Evolutionary conservation across 2,888 invertebrate genomes (phyloP).

Genomic region (Gymnoscelis rufifasciata): DNA sequence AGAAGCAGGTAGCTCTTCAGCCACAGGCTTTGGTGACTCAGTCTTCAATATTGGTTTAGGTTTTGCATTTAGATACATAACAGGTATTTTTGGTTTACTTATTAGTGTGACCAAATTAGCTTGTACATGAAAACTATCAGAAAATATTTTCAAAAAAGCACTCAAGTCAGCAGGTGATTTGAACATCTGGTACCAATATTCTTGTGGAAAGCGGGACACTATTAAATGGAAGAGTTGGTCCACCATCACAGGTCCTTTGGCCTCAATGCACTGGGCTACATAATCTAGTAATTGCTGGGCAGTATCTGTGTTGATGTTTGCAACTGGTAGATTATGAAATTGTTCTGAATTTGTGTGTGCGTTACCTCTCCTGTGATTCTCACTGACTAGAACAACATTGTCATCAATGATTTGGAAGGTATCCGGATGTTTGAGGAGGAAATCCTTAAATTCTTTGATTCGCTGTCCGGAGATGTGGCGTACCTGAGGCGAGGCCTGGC

Average conservation of each 20-base stretch:
- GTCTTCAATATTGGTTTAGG: slow-evolving; percentile 61
- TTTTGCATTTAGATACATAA: slow-evolving; percentile 75
- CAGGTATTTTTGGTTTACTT: slow-evolving; percentile 85
- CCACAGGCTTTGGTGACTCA: slow-evolving; percentile 71
- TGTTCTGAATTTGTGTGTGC: slow-evolving; percentile 83
- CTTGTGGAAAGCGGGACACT: slow-evolving; percentile 86
- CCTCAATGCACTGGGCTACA: slow-evolving; percentile 88
- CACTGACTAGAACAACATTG: slow-evolving; percentile 87
- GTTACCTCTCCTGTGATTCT: slow-evolving; percentile 83
- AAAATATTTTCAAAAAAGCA: slow-evolving; percentile 94
- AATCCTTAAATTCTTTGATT: slow-evolving; percentile 95
- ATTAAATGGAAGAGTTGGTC: slow-evolving; percentile 92
- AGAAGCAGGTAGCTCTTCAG: slow-evolving; percentile 59
- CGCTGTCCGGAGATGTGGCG: slow-evolving; percentile 96
- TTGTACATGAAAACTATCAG: slow-evolving; percentile 96
- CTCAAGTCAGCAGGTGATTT: slow-evolving; percentile 93
- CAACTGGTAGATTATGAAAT: slow-evolving; percentile 84
- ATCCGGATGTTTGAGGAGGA: slow-evolving; percentile 89
- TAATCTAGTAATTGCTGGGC: slow-evolving; percentile 91
- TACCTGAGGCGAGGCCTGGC: slow-evolving; percentile 97
- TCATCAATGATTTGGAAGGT: slow-evolving; percentile 92
- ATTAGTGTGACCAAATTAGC: slow-evolving; percentile 93
- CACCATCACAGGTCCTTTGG: slow-evolving; percentile 89
- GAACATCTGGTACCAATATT: slow-evolving; percentile 91
- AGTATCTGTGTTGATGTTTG: slow-evolving; percentile 88